These are phyloP conservation scores for Hydractinia symbiolongicarpus DNA, from an alignment of 30 jellyfish, hydroid and myxozoan genomes.

Conservation along the genomic window DNA sequence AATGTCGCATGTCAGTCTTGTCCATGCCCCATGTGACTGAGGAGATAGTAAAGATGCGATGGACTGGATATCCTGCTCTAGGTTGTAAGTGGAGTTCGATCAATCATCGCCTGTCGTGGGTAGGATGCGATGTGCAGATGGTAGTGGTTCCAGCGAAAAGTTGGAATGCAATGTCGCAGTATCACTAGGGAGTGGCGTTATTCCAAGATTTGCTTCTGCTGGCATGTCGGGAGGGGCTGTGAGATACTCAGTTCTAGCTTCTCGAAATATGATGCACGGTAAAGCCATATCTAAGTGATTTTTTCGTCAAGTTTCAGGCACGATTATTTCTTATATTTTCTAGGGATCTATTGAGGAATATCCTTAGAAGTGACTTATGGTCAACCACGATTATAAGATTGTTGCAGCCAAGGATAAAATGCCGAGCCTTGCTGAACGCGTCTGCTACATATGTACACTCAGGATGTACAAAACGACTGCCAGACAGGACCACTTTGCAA, in stretches of 20 bases:
- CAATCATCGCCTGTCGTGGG: no score
- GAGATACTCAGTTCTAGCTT: not conserved
- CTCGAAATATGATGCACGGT: not conserved
- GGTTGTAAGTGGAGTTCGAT: not conserved
- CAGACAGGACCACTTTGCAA: slow-evolving; percentile 14
- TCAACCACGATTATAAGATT: not conserved
- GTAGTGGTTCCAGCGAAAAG: not conserved
- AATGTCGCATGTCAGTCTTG: not conserved
- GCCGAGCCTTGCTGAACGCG: no score
- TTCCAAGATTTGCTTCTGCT: not conserved
- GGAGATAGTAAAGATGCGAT: not conserved
- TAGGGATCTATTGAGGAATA: slow-evolving; percentile 13
- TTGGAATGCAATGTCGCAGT: not conserved
- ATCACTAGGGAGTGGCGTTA: not conserved
- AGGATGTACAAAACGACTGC: not conserved
- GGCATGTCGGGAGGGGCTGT: not conserved
- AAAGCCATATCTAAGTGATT: not conserved
- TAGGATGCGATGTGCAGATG: not conserved
- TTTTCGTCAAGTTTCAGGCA: not conserved
- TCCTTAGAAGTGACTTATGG: slow-evolving; percentile 34
- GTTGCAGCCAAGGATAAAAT: slow-evolving; percentile 31
- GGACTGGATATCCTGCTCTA: not conserved
- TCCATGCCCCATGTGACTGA: slow-evolving; percentile 3
- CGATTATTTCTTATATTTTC: not conserved
- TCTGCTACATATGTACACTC: no score